Evolutionary conservation across 2,797 vertebrate species (phyloP).

Genomic region (Neopelma chrysocephalum): DNA sequence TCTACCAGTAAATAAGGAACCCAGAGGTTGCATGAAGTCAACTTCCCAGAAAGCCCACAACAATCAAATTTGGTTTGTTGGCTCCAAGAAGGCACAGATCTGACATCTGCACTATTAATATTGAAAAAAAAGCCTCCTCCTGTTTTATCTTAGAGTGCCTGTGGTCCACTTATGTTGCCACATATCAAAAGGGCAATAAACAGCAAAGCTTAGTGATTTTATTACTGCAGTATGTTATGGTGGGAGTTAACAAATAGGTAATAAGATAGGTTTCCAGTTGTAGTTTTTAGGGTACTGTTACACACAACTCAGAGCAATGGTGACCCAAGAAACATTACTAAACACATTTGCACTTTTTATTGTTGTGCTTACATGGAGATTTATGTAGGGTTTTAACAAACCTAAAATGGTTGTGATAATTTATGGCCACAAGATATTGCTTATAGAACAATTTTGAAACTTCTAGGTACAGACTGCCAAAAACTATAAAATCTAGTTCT

Average conservation of each 20-base stretch:
- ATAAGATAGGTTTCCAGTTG: constrained; percentile 46
- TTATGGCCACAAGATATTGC: constrained; percentile 62
- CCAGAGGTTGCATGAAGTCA: not conserved
- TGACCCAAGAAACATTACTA: constrained; percentile 52
- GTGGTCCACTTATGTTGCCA: constrained; percentile 53
- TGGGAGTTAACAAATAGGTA: constrained; percentile 62
- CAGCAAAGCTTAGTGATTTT: constrained; percentile 60
- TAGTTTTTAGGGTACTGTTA: constrained; percentile 58
- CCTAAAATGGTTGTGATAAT: constrained; percentile 52
- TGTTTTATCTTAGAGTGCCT: constrained; percentile 59
- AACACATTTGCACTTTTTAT: constrained; percentile 68
- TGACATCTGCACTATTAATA: constrained; percentile 49
- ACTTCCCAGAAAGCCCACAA: constrained; percentile 46
- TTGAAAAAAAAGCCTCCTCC: constrained; percentile 5
- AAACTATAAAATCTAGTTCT: constrained; percentile 54
- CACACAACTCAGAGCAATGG: constrained; percentile 6
- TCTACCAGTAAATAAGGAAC: constrained; percentile 19
- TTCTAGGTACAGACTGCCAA: constrained; percentile 52
- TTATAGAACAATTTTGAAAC: constrained; percentile 62
- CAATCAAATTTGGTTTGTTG: constrained; percentile 26
- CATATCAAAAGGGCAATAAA: constrained; percentile 63
- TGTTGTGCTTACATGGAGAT: constrained; percentile 55
- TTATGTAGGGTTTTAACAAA: constrained; percentile 61
- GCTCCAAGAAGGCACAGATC: constrained; percentile 18
- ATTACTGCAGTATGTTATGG: constrained; percentile 34